These are phyloP conservation scores for Scaptomyza reducta DNA, from an alignment of 2,888 invertebrate genomes.

Conservation along the genomic window DNA sequence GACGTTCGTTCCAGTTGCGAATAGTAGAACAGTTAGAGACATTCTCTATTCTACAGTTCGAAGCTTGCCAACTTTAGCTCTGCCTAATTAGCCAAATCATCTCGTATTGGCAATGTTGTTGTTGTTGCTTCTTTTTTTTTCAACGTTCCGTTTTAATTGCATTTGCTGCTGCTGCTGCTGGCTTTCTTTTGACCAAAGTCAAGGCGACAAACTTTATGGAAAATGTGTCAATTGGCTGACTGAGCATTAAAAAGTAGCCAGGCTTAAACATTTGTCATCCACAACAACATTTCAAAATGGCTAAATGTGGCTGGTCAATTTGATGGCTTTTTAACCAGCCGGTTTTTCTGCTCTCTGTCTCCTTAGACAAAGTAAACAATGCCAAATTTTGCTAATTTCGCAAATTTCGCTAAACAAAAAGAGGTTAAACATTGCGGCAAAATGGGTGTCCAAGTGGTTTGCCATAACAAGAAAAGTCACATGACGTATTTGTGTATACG, in stretches of 20 bases:
- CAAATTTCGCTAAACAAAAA: constrained; percentile 64
- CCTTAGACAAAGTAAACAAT: constrained; percentile 60
- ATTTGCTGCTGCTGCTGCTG: constrained; percentile 55
- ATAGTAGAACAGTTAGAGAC: constrained; percentile 40
- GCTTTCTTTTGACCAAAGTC: constrained; percentile 59
- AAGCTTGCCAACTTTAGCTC: constrained; percentile 26
- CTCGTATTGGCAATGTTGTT: constrained; percentile 35
- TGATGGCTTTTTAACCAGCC: constrained; percentile 56
- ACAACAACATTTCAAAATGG: constrained; percentile 57
- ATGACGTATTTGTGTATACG: constrained; percentile 9
- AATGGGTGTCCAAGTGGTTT: constrained; percentile 5
- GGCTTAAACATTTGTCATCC: constrained; percentile 65
- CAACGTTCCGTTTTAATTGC: constrained; percentile 68
- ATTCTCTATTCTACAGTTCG: constrained; percentile 41
- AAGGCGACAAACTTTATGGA: constrained; percentile 26
- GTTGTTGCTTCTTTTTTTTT: too few relatives aligned
- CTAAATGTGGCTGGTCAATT: constrained; percentile 50
- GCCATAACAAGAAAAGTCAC: constrained; percentile 37
- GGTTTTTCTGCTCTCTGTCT: constrained; percentile 32
- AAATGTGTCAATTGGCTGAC: constrained; percentile 53
- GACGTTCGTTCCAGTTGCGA: constrained; percentile 47
- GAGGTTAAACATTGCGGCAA: constrained; percentile 3
- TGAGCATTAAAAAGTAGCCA: constrained; percentile 36
- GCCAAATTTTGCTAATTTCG: too few relatives aligned
- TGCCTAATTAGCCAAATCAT: constrained; percentile 75